Evolutionary conservation across 2,888 invertebrate species (phyloP).

Genomic region (Lasioglossum marginatum): DNA sequence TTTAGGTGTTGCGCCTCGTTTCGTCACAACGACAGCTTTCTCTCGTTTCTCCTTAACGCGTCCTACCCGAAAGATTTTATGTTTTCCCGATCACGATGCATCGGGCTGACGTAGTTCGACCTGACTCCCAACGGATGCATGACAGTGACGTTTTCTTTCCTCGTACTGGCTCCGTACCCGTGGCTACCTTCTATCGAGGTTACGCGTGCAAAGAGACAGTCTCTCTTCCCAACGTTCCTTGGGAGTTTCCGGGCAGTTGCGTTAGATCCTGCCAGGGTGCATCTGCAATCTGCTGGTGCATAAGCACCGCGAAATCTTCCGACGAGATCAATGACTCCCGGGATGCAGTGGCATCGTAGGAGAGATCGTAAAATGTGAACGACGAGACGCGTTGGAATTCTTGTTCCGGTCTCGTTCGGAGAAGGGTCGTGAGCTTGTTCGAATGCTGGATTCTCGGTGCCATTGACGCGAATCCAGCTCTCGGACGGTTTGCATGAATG

Average conservation of each 20-base stretch:
- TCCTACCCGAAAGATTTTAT: not conserved
- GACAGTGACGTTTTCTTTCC: not conserved
- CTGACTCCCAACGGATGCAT: not conserved
- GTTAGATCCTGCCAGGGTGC: slow-evolving; percentile 36
- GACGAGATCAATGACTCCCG: slow-evolving; percentile 42
- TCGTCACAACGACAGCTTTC: not conserved
- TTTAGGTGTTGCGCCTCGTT: slow-evolving; percentile 11
- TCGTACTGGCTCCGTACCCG: not conserved
- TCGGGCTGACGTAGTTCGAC: not conserved
- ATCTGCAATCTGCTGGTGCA: slow-evolving; percentile 62
- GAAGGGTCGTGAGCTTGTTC: not conserved
- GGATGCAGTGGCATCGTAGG: not conserved
- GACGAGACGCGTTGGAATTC: not conserved
- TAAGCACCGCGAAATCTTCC: slow-evolving; percentile 27
- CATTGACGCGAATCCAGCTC: slow-evolving; percentile 63
- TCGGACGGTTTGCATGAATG: slow-evolving; percentile 73
- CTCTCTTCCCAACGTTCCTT: not conserved
- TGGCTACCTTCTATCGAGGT: not conserved
- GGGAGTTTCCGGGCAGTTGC: not conserved
- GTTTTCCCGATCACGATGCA: not conserved
- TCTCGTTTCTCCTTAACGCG: not conserved
- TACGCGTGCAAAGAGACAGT: not conserved
- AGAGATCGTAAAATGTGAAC: not conserved
- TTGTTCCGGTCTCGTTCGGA: not conserved
- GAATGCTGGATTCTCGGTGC: slow-evolving; percentile 49